Percentiles rank a stretch among this genome's conserved stretches.
Evolutionary conservation across 2,797 vertebrate species (phyloP).

Genomic region (Triplophysa yarkandensis): DNA sequence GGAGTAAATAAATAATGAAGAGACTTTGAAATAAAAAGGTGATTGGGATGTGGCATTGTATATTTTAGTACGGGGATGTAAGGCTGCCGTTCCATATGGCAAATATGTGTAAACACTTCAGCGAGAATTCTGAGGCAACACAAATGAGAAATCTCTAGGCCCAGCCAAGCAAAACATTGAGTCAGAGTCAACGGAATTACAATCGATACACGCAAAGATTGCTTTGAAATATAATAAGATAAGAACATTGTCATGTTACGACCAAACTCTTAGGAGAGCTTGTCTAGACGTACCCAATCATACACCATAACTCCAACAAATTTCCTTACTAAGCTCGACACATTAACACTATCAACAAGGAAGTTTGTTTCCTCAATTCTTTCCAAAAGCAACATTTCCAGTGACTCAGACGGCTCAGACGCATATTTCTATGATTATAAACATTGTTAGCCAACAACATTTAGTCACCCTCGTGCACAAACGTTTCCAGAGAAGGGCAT

Average conservation of each 20-base stretch:
- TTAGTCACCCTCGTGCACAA: slow-evolving; percentile 46
- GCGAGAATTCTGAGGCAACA: not conserved
- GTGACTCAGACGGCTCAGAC: slow-evolving; percentile 51
- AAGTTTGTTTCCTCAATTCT: slow-evolving; percentile 39
- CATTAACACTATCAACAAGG: slow-evolving; percentile 20
- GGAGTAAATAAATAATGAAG: too few species aligned
- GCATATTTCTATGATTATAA: slow-evolving; percentile 57
- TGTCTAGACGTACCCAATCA: slow-evolving; percentile 24
- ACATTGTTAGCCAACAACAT: slow-evolving; percentile 38
- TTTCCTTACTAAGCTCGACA: not conserved
- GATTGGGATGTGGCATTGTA: not conserved
- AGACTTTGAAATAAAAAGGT: too few species aligned
- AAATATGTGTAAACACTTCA: not conserved
- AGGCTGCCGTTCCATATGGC: not conserved
- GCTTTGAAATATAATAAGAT: not conserved
- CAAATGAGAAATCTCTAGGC: not conserved
- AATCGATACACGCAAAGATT: too few species aligned
- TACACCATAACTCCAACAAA: not conserved
- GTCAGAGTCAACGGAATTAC: not conserved
- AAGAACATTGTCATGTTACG: not conserved
- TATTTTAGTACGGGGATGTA: not conserved
- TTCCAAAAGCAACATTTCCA: slow-evolving; percentile 4
- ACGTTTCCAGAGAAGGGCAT: slow-evolving; percentile 24
- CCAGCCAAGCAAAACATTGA: not conserved
- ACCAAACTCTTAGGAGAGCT: not conserved